phyloP scores from a whole-genome alignment of 2,113 vertebrate species.

The Megaceryle maxima region DNA sequence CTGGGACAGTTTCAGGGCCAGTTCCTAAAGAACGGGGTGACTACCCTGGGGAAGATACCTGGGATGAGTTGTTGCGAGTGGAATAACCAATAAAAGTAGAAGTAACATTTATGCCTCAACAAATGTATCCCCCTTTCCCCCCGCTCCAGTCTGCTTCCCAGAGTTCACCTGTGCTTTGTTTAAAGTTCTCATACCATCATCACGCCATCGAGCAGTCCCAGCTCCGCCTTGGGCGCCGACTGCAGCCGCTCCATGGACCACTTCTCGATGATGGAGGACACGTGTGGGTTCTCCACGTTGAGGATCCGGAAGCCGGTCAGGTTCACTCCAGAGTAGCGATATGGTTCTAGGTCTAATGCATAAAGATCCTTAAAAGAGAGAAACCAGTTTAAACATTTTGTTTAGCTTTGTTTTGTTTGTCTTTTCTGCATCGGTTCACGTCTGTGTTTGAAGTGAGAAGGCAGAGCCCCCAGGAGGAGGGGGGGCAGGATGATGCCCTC shows the following conservation, averaged over 20 bases:
- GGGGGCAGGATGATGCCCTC: neutral
- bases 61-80: rapidly evolving
- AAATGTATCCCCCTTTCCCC: neutral
- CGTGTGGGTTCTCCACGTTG: conserved; percentile 95
- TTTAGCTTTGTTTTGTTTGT: neutral
- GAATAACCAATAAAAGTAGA: no score
- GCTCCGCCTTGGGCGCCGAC: conserved; percentile 84
- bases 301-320: conserved; percentile 98
- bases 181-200: conserved; percentile 88
- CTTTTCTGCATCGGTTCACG: rapidly evolving
- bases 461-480: neutral
- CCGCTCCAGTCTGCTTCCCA: neutral
- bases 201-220: conserved; percentile 90
- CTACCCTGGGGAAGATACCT: neutral
- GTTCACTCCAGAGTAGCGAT: conserved; percentile 97
- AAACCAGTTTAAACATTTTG: conserved; percentile 16
- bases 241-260: conserved; percentile 95
- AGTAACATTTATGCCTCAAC: neutral
- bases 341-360: conserved; percentile 96
- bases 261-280: conserved; percentile 93
- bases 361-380: conserved; percentile 89
- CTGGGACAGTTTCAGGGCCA: neutral
- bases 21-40: neutral
- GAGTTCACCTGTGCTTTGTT: neutral
- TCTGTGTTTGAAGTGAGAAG: neutral